A percentile compares a stretch with the other conserved stretches of the same genome.
Conservation (phyloP, 2,797 vertebrate species). For the Peromyscus melanophrys region DNA sequence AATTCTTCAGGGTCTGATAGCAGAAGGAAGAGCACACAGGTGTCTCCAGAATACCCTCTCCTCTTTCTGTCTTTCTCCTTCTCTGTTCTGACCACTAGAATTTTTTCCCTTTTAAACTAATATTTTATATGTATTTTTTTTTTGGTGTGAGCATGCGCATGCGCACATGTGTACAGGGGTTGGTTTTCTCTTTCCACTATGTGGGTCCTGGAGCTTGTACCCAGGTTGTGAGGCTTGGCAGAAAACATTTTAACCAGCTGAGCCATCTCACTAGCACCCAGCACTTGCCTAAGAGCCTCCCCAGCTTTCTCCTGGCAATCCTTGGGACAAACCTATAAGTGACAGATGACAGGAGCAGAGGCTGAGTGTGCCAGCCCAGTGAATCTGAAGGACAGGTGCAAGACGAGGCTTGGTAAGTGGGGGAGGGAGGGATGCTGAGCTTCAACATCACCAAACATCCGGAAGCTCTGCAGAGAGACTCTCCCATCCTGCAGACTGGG, state of each 20-base stretch:
- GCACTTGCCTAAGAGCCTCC: background rate
- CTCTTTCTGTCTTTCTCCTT: background rate
- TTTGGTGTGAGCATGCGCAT: background rate
- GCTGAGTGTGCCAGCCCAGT: background rate
- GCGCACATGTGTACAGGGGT: background rate
- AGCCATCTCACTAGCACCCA: background rate
- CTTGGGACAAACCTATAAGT: too few relatives aligned
- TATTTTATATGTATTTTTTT: background rate
- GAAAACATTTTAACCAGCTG: background rate
- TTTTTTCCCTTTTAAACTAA: background rate
- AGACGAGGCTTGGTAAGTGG: background rate
- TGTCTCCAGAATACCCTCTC: background rate
- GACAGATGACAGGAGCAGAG: background rate
- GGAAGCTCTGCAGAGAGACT: background rate
- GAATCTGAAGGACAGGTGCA: rapidly evolving
- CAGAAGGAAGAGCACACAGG: background rate
- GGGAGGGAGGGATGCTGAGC: background rate
- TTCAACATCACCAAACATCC: background rate
- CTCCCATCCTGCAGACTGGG: background rate
- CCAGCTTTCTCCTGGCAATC: background rate
- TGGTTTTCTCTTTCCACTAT: background rate
- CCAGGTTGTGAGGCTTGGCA: background rate
- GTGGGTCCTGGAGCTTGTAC: background rate
- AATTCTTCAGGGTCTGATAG: background rate
- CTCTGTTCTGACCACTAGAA: background rate